These are phyloP conservation scores for Scaptomyza hsui DNA, from an alignment of 1,140 invertebrate genomes.

Conservation along the genomic window DNA sequence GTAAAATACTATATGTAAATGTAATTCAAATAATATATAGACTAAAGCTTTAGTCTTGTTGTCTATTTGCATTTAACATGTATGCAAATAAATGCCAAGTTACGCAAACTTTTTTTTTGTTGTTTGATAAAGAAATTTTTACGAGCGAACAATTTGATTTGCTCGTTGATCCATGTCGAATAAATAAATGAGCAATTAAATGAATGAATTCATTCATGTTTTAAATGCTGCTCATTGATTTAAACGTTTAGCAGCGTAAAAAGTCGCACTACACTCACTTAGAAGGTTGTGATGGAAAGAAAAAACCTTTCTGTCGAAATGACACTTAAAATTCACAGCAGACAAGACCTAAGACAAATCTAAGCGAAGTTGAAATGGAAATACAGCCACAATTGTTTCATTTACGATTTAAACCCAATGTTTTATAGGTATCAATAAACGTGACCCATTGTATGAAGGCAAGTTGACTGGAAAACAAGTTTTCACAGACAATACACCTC, in stretches of 20 bases:
- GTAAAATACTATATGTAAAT: conserved; percentile 34
- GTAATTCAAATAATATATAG: conserved; percentile 17
- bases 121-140: conserved; percentile 48
- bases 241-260: conserved; percentile 4
- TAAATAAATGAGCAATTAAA: background rate
- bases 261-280: background rate
- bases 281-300: background rate
- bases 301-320: too few relatives aligned
- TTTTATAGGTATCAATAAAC: conserved; percentile 13
- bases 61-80: conserved; percentile 57
- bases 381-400: background rate
- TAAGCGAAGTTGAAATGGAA: conserved; percentile 11
- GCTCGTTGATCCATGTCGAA: background rate
- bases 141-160: conserved; percentile 54
- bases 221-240: conserved; percentile 11
- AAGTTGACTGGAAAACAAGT: conserved; percentile 19
- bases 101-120: conserved; percentile 49
- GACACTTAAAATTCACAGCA: conserved; percentile 16
- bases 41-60: conserved; percentile 34
- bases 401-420: conserved; percentile 4
- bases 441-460: conserved; percentile 26
- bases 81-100: conserved; percentile 56
- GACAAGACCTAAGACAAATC: conserved; percentile 1
- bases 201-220: conserved; percentile 20
- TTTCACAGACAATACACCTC: conserved; percentile 28